Evolutionary conservation across 2,888 invertebrate genomes (phyloP).

Genomic region (Dorcus parallelipipedus): DNA sequence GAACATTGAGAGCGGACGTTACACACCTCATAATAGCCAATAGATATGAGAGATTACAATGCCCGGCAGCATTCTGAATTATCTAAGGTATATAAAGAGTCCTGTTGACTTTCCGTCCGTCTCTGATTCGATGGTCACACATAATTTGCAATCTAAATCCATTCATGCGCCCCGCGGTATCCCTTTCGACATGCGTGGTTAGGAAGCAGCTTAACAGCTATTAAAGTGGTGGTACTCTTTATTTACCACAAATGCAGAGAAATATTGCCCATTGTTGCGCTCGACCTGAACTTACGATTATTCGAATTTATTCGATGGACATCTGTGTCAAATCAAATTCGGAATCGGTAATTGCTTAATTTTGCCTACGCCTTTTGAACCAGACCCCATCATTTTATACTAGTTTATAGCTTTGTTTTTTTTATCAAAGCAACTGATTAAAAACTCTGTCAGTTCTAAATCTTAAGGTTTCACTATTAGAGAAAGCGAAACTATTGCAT

Average conservation of each 20-base stretch:
- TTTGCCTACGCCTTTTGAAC: no score
- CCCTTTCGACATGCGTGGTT: conserved; percentile 25
- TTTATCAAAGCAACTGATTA: no score
- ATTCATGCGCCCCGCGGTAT: conserved; percentile 26
- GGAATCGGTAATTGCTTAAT: no score
- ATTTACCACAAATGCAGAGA: conserved; percentile 26
- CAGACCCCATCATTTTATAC: no score
- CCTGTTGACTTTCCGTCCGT: conserved; percentile 18
- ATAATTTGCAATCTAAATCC: conserved; percentile 35
- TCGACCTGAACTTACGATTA: no score
- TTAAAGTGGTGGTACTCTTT: conserved; percentile 19
- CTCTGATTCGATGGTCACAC: conserved; percentile 25
- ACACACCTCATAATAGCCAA: conserved; percentile 25
- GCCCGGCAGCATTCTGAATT: conserved; percentile 24
- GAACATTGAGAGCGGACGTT: conserved; percentile 16
- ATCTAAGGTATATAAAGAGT: conserved; percentile 20
- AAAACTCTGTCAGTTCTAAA: no score
- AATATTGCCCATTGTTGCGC: conserved; percentile 23
- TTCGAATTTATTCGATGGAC: no score
- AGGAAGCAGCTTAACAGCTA: conserved; percentile 27
- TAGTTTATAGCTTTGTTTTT: no score
- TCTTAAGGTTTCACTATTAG: no score
- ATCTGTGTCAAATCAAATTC: no score
- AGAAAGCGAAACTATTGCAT: no score
- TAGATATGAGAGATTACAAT: conserved; percentile 24